A percentile compares a stretch with the other conserved stretches of the same genome.
Conservation (phyloP, 1,140 invertebrate genomes). For the Diploscapter pachys region DNA sequence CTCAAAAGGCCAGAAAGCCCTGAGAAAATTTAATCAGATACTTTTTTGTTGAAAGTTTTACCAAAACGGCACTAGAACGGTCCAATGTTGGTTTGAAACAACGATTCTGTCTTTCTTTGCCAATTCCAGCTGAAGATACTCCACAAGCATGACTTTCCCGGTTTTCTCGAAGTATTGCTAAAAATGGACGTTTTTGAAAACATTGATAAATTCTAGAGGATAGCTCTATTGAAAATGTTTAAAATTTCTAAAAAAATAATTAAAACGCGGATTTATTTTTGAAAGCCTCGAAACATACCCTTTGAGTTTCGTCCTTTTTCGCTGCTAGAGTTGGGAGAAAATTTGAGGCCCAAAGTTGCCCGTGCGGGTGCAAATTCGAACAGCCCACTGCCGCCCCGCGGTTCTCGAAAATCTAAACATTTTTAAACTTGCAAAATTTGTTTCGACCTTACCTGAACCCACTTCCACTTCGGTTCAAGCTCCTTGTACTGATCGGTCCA, state of each 20-base stretch:
- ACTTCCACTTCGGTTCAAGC: slow-evolving; percentile 75
- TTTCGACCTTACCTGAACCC: slow-evolving; percentile 73
- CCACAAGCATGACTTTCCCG: too few relatives aligned
- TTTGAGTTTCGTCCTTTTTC: slow-evolving; percentile 30
- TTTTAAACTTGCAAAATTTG: background rate
- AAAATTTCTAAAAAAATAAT: too few relatives aligned
- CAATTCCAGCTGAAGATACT: background rate
- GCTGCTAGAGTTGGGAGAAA: slow-evolving; percentile 72
- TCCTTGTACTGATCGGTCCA: slow-evolving; percentile 78
- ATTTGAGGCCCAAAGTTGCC: slow-evolving; percentile 88
- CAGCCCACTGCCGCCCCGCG: slow-evolving; percentile 93
- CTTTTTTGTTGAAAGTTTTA: too few relatives aligned
- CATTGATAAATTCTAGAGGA: too few relatives aligned
- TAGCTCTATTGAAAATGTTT: too few relatives aligned
- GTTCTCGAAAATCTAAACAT: slow-evolving; percentile 82
- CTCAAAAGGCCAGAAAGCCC: slow-evolving; percentile 37
- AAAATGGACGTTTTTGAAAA: too few relatives aligned
- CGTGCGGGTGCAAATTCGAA: slow-evolving; percentile 95
- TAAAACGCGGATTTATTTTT: too few relatives aligned
- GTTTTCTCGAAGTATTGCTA: slow-evolving; percentile 61
- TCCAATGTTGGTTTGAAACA: slow-evolving; percentile 30
- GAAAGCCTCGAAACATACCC: slow-evolving; percentile 61
- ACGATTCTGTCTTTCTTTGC: slow-evolving; percentile 25
- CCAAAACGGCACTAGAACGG: slow-evolving; percentile 31
- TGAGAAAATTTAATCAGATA: too few relatives aligned